Evolutionary conservation across 2,797 vertebrate genomes (phyloP).

Genomic region (Somateria mollissima): DNA sequence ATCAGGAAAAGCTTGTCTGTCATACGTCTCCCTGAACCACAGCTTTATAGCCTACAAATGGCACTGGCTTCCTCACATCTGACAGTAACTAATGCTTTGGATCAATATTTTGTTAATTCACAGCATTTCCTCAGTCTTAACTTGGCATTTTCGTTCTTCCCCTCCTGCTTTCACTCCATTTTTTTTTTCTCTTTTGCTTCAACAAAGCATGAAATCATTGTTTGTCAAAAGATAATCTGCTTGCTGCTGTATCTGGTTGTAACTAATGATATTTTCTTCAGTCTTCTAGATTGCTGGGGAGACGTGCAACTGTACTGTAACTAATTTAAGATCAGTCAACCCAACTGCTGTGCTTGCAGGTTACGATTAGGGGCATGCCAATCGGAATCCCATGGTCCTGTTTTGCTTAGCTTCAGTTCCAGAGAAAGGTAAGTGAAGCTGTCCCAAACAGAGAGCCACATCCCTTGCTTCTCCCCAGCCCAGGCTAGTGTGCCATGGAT

Average conservation of each 20-base stretch:
- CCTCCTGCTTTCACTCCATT: background rate
- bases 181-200: background rate
- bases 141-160: background rate
- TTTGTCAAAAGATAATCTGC: slow-evolving; percentile 26
- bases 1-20: background rate
- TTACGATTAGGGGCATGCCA: background rate
- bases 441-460: background rate
- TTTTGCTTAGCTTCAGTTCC: background rate
- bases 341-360: background rate
- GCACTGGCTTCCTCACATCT: background rate
- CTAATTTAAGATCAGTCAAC: background rate
- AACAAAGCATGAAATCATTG: slow-evolving; percentile 29
- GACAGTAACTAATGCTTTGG: background rate
- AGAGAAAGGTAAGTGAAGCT: background rate
- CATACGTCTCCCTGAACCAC: background rate
- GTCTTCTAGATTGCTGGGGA: background rate
- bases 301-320: background rate
- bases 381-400: background rate
- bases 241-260: background rate
- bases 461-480: background rate
- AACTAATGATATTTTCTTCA: slow-evolving; percentile 7
- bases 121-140: background rate
- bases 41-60: background rate
- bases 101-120: background rate
- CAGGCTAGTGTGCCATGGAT: background rate